Conservation (phyloP, 1,140 invertebrate genomes). For the Coelopa frigida region DNA sequence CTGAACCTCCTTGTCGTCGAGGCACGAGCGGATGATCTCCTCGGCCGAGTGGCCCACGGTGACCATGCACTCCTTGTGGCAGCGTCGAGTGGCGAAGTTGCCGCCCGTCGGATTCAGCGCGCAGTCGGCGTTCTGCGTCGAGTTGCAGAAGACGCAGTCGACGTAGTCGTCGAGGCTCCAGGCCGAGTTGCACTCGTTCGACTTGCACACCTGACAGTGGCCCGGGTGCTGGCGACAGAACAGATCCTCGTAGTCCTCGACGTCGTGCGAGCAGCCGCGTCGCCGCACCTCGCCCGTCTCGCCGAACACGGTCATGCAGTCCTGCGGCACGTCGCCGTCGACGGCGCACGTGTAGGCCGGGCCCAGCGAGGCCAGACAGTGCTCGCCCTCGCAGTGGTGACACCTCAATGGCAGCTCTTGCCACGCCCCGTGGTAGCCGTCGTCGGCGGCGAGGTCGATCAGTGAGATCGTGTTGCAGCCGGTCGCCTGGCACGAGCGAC, state of each 20-base stretch:
- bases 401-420: conserved; percentile 30
- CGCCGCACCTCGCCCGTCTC: conserved; percentile 23
- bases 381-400: conserved; percentile 27
- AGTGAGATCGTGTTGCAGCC: conserved; percentile 36
- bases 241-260: conserved; percentile 33
- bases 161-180: conserved; percentile 24
- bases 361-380: conserved; percentile 29
- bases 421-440: conserved; percentile 30
- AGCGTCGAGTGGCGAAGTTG: conserved; percentile 16
- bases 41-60: conserved; percentile 15
- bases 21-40: conserved; percentile 25
- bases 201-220: conserved; percentile 32
- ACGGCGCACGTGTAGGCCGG: conserved; percentile 17
- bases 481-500: conserved; percentile 26
- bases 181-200: conserved; percentile 35
- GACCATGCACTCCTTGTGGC: conserved; percentile 32
- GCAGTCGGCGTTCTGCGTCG: conserved; percentile 16
- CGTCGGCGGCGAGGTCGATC: conserved; percentile 22
- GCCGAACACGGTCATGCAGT: conserved; percentile 36
- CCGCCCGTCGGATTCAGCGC: conserved; percentile 17
- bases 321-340: conserved; percentile 24
- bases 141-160: conserved; percentile 30
- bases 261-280: conserved; percentile 33
- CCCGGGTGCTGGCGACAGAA: conserved; percentile 26
- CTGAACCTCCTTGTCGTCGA: conserved; percentile 32